Evolutionary conservation across 2,113 vertebrate species (phyloP).

Genomic region (Piaya cayana): DNA sequence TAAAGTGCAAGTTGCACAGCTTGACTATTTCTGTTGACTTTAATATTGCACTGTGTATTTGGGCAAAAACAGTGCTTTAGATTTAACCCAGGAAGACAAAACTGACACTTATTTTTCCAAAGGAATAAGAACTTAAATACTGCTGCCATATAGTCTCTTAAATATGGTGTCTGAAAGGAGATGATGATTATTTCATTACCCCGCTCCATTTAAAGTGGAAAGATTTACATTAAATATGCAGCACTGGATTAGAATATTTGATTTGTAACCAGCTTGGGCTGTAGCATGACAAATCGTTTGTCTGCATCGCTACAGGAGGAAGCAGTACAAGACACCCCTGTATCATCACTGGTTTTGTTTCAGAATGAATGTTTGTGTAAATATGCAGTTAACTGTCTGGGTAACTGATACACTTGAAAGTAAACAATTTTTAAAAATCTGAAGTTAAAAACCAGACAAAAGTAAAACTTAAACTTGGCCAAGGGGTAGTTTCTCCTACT

Average conservation of each 20-base stretch:
- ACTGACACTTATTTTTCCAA: too few species aligned
- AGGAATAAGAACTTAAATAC: too few species aligned
- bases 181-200: not conserved
- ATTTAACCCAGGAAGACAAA: not conserved
- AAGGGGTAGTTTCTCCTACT: not conserved
- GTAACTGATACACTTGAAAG: not conserved
- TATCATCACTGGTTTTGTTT: not conserved
- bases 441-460: not conserved
- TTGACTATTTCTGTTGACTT: not conserved
- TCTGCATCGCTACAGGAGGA: not conserved
- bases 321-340: not conserved
- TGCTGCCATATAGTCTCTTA: not conserved
- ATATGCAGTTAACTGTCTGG: not conserved
- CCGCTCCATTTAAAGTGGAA: not conserved
- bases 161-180: not conserved
- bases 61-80: not conserved
- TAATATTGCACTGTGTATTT: not conserved
- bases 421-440: not conserved
- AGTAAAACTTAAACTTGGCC: not conserved
- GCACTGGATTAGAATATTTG: not conserved
- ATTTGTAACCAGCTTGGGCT: conserved; percentile 4
- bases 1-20: not conserved
- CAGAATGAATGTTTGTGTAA: not conserved
- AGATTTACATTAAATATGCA: not conserved
- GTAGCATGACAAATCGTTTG: not conserved